phyloP scores from a whole-genome alignment of 2,113 vertebrate species.

The Passerina amoena region DNA sequence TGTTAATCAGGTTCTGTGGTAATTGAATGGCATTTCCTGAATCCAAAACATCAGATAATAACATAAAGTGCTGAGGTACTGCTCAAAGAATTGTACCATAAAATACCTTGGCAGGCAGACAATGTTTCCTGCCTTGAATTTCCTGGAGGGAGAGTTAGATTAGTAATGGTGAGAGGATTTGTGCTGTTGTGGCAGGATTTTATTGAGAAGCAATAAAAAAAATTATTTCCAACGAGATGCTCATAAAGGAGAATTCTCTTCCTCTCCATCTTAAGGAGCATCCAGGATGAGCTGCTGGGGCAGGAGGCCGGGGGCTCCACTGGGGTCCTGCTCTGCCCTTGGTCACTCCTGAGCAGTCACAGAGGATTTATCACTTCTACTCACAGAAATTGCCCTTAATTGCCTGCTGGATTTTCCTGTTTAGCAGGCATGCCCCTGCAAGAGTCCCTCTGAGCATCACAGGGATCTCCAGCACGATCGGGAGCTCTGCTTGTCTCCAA shows the following conservation, averaged over 20 bases:
- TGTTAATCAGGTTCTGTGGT: constrained; percentile 15
- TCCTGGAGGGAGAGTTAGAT: constrained; percentile 62
- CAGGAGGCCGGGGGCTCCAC: fast-evolving
- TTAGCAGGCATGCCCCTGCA: background rate
- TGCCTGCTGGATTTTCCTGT: background rate
- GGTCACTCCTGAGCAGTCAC: background rate
- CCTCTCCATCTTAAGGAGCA: background rate
- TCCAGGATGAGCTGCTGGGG: background rate
- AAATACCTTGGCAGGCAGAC: constrained; percentile 39
- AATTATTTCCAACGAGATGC: background rate
- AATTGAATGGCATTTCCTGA: constrained; percentile 44
- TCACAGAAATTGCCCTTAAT: background rate
- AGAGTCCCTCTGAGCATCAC: background rate
- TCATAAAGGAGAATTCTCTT: background rate
- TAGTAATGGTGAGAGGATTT: constrained; percentile 57
- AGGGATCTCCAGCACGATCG: fast-evolving
- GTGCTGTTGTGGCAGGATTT: constrained; percentile 40
- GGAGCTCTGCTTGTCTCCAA: background rate
- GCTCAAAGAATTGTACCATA: constrained; percentile 39
- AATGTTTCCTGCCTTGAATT: constrained; percentile 43
- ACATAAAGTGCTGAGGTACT: background rate
- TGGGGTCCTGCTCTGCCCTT: background rate
- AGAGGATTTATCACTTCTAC: background rate
- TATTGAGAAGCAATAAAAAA: constrained; percentile 34
- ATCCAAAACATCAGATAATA: constrained; percentile 37